Evolutionary conservation across 2,888 invertebrate species (phyloP).

Genomic region (Drosophila planitibia): DNA sequence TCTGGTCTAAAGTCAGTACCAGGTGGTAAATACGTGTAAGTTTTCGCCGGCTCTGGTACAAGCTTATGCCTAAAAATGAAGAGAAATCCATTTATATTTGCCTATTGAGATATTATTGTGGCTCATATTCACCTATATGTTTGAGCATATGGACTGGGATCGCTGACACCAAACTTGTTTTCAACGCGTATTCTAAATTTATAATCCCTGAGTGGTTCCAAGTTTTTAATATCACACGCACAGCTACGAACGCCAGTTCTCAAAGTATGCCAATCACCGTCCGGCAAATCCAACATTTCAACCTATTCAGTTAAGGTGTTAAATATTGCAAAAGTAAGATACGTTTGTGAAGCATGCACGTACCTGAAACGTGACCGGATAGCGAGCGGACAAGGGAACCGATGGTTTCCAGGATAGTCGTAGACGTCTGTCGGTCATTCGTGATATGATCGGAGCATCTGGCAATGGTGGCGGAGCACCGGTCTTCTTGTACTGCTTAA

Average conservation of each 20-base stretch:
- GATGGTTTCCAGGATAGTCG: slow-evolving; percentile 98
- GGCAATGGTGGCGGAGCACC: slow-evolving; percentile 95
- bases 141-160: slow-evolving; percentile 96
- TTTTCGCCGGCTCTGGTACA: slow-evolving; percentile 92
- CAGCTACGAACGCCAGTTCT: slow-evolving; percentile 94
- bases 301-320: slow-evolving; percentile 84
- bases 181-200: slow-evolving; percentile 97
- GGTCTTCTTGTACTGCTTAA: slow-evolving; percentile 92
- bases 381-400: slow-evolving; percentile 93
- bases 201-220: slow-evolving; percentile 97
- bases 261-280: slow-evolving; percentile 96
- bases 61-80: slow-evolving; percentile 88
- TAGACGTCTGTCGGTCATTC: slow-evolving; percentile 95
- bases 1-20: slow-evolving; percentile 94
- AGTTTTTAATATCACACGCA: slow-evolving; percentile 94
- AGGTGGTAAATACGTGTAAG: slow-evolving; percentile 92
- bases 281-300: slow-evolving; percentile 96
- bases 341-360: neutral
- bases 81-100: neutral
- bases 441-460: slow-evolving; percentile 96
- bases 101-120: neutral
- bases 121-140: slow-evolving; percentile 87
- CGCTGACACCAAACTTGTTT: slow-evolving; percentile 98
- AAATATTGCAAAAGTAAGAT: neutral
- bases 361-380: slow-evolving; percentile 96